phyloP scores from a whole-genome alignment of 2,888 invertebrate species.

The Drosophila parthenogenetica region DNA sequence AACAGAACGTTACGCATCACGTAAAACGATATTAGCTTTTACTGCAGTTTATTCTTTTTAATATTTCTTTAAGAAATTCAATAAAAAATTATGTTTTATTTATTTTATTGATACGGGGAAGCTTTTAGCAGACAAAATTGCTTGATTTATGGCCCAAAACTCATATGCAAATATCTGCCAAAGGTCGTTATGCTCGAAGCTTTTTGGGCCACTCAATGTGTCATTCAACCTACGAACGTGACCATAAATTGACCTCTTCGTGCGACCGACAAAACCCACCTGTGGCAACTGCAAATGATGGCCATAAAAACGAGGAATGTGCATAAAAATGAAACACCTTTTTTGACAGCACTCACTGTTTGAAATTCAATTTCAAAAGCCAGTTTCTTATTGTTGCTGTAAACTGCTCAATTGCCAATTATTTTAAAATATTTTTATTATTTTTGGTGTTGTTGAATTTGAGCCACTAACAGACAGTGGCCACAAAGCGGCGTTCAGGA shows the following conservation, averaged over 20 bases:
- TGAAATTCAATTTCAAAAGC: constrained; percentile 47
- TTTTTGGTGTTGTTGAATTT: too few relatives aligned
- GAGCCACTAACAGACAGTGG: constrained; percentile 8
- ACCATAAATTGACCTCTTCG: constrained; percentile 61
- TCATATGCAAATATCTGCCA: constrained; percentile 25
- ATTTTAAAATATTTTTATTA: constrained; percentile 21
- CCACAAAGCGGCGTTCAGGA: constrained; percentile 34
- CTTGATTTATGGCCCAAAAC: constrained; percentile 16
- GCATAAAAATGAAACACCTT: constrained; percentile 42
- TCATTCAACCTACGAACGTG: constrained; percentile 71
- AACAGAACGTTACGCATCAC: constrained; percentile 12
- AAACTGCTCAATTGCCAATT: constrained; percentile 69
- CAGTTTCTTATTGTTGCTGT: constrained; percentile 35
- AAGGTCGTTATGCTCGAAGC: constrained; percentile 24
- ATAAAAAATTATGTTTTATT: not conserved
- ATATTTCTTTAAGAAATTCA: not conserved
- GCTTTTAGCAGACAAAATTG: not conserved
- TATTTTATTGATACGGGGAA: not conserved
- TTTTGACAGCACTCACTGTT: constrained; percentile 11
- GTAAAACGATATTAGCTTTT: constrained; percentile 7
- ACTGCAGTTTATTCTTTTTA: too few relatives aligned
- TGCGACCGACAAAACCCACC: constrained; percentile 60
- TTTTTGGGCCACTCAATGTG: constrained; percentile 29
- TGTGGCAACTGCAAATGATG: constrained; percentile 57
- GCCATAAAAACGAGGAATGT: constrained; percentile 45